Percentiles rank a stretch among this genome's conserved stretches.
Evolutionary conservation across 92 coral and sea anemone genomes (phyloP).

Genomic region (Virgularia gustaviana): DNA sequence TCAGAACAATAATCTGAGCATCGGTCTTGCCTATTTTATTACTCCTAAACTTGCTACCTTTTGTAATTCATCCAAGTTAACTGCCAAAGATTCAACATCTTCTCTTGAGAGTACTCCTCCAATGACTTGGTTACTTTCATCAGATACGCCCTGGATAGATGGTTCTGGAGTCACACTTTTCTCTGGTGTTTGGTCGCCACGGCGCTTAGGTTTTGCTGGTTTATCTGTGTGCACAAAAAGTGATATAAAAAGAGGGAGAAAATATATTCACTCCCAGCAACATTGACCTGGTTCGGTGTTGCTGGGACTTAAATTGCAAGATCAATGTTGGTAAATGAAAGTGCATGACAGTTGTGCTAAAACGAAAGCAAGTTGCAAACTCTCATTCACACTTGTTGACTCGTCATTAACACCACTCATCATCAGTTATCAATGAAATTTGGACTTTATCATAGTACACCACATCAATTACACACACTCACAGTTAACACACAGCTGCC

Average conservation of each 20-base stretch:
- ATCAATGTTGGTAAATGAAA: background rate
- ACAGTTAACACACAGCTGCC: too few species aligned
- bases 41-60: conserved; percentile 47
- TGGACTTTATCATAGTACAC: too few species aligned
- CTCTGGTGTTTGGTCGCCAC: conserved; percentile 91
- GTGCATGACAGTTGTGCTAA: too few species aligned
- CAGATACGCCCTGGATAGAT: conserved; percentile 64
- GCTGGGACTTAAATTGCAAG: background rate
- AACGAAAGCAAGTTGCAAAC: too few species aligned
- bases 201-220: conserved; percentile 62
- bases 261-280: too few species aligned
- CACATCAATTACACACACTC: too few species aligned
- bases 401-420: too few species aligned
- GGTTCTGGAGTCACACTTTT: conserved; percentile 81
- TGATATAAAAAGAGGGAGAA: background rate
- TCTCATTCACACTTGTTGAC: too few species aligned
- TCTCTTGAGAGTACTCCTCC: conserved; percentile 82
- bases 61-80: conserved; percentile 73
- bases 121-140: conserved; percentile 59
- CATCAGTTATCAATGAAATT: too few species aligned
- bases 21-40: background rate
- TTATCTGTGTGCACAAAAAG: conserved; percentile 41
- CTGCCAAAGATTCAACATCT: conserved; percentile 89
- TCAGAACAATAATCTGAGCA: background rate
- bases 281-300: background rate